Conservation (phyloP, 2,888 invertebrate species). For the Stomorhina lunata region DNA sequence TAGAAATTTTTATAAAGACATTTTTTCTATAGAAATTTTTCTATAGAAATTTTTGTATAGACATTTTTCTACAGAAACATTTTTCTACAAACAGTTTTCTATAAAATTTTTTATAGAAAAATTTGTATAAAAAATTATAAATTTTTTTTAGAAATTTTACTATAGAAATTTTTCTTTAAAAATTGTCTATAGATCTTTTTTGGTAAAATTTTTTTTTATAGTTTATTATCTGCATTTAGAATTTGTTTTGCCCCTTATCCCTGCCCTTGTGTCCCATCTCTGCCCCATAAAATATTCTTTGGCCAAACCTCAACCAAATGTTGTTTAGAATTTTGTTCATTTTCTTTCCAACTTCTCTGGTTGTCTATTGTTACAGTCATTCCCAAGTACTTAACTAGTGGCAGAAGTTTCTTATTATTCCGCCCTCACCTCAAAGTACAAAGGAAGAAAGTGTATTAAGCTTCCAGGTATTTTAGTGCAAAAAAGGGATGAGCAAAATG, state of each 20-base stretch:
- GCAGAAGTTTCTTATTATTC: not conserved
- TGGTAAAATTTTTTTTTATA: not conserved
- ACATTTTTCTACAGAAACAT: no score
- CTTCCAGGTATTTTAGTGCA: not conserved
- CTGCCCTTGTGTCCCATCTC: not conserved
- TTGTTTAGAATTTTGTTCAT: conserved; percentile 22
- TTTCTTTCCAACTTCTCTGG: not conserved
- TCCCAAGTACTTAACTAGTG: not conserved
- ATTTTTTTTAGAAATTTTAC: no score
- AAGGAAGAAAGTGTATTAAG: no score
- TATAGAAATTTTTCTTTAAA: no score
- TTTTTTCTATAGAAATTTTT: no score
- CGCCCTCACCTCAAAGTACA: no score
- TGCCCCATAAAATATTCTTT: not conserved
- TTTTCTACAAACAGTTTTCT: no score
- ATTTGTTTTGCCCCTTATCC: not conserved
- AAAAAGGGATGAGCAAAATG: not conserved
- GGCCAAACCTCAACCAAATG: conserved; percentile 27
- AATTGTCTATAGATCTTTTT: not conserved
- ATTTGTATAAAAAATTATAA: no score
- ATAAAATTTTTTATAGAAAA: no score
- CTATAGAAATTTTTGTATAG: no score
- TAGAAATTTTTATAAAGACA: no score
- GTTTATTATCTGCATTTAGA: no score
- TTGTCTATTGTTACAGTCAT: not conserved